Base-by-base conservation (phyloP, 2,797 vertebrate species). In the Trematomus bernacchii region DNA sequence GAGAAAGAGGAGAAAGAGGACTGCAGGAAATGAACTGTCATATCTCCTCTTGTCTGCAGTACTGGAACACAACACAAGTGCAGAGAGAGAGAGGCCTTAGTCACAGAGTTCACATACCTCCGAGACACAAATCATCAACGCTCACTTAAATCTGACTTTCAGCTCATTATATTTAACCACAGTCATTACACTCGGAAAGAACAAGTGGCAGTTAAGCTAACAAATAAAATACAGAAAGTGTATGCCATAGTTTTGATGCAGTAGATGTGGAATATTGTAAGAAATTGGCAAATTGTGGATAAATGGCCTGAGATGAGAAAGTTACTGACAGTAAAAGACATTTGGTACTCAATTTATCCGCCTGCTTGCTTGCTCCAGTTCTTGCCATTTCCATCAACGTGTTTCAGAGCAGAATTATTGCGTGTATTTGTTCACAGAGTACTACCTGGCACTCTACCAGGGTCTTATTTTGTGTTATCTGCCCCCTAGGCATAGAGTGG, bases 11-110 rank as follows among this genome's bases (percentile, higher is more conserved):
- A 77, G 66, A 62, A 64, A 76, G 37, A 71, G 27, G 46, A 68
- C 73, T 72, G 79, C 80, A 80, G 85, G 75, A 83, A 79, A 87
- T 76, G 14, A 87, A 71, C 67, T 61, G 76, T 84, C 83, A 57
- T 66, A 66, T 84, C 75, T 87, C 33, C 40, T 84, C 79, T 75
- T 33, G 71, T 82, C 76, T 83, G 83, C 67, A 65, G 76, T 15
- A 11, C n/a, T 6, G 6, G 37, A 80, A 40, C 42, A 59, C 50
- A 80, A 75, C 52, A 59, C 19, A 27, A 76, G 50, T 8, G 27
- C 40, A 46, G 47, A 21, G 14, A 37, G 47, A 70, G 64, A 65
- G 53, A 14, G 40, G 27, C 46, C 46, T 66, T 44, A 63, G 57
- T 77, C 78, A 53, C 71, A 64, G 42, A 51, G 66, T 59, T 73